A percentile compares a stretch with the other conserved stretches of the same genome.
Conservation (phyloP, 1,140 invertebrate genomes). For the Drosophila pruinosa region DNA sequence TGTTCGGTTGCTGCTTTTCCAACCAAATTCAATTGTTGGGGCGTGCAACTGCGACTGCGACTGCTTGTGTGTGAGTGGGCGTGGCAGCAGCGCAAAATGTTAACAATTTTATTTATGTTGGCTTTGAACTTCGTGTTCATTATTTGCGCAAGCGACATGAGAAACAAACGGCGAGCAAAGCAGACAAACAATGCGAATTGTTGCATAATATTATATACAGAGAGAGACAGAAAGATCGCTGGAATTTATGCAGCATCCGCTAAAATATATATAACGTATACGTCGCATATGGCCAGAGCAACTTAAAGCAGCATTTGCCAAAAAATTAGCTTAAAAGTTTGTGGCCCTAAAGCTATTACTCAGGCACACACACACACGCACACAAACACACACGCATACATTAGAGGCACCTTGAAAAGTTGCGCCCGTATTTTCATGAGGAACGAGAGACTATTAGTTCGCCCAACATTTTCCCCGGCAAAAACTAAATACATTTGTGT, state of each 20-base stretch:
- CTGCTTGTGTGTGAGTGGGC: constrained; percentile 25
- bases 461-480: constrained; percentile 51
- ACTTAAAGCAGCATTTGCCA: constrained; percentile 23
- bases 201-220: constrained; percentile 15
- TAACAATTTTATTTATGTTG: constrained; percentile 81
- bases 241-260: background rate
- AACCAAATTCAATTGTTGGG: constrained; percentile 73
- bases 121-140: constrained; percentile 77
- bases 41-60: constrained; percentile 42
- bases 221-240: background rate
- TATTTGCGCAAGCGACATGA: constrained; percentile 44
- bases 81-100: constrained; percentile 54
- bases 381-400: constrained; percentile 15
- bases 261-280: background rate
- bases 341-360: constrained; percentile 42
- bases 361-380: constrained; percentile 9
- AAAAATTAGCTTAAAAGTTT: constrained; percentile 62
- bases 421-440: background rate
- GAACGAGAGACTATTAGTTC: constrained; percentile 39
- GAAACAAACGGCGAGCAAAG: constrained; percentile 26
- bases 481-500: constrained; percentile 79
- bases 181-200: constrained; percentile 38
- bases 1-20: background rate
- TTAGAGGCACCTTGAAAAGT: constrained; percentile 57
- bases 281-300: background rate